Base-by-base conservation (phyloP, 2,888 invertebrate species). In the Ischnus inquisitorius region DNA sequence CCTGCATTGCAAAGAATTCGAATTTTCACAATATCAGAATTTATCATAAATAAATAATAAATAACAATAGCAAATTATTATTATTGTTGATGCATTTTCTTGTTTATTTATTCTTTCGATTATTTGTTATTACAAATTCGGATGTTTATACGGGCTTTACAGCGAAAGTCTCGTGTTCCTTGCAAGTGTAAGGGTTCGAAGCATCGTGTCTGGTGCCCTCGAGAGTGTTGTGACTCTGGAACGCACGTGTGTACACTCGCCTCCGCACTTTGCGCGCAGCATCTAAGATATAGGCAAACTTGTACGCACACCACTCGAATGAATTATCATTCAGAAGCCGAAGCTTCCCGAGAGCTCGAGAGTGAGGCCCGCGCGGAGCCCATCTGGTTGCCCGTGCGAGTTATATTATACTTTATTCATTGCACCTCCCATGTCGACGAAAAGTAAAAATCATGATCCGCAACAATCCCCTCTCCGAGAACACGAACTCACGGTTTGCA, bases 181-280 rank as follows among this genome's bases (percentile, higher is more conserved):
- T 57, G 57, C 41, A 12, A 77, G 43, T 68, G 68, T n/a, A 68
- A 68, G 60, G 68, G 67, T 60, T 69, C 28, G 64, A 16, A 41
- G 43, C 14, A 54, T 54, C 54, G 69, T 54, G 46, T 79, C 65
- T 65, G 67, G 79, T 41, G 25, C 60, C 65, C 71, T 80, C 80
- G 80, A 48, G 72, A 48, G 72, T 48, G 14, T 76, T 60, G 64
- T 25, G 48, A 72, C 67, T 62, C 67, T 76, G 79, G 16, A 60
- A 77, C 72, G 67, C 72, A 80, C 60, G 28, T 80, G 83, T 83
- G 80, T 68, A 77, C 67, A 67, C 71, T 80, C 71, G 43, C 43
- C 41, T 3, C 62, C 76, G 54, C 72, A 80, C 83, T 83, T 72
- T 72, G 79, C 80, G 65, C 67, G 46, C 51, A 69, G 19, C 54